A percentile compares a stretch with the other conserved stretches of the same genome.
phyloP scores from a whole-genome alignment of 2,797 vertebrate species.

The Labroides dimidiatus region DNA sequence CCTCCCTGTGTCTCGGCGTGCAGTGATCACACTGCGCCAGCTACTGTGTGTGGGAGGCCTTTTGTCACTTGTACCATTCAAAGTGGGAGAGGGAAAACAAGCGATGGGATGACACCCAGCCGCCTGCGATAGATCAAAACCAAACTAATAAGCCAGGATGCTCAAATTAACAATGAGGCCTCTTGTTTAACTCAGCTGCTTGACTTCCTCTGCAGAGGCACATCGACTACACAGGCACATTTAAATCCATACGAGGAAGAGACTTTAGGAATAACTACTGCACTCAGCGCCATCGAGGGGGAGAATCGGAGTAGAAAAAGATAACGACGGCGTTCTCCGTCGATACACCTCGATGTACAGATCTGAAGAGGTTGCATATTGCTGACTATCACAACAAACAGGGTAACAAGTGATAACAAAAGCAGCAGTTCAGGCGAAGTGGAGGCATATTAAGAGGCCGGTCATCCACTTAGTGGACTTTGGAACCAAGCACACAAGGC shows the following conservation, averaged over 20 bases:
- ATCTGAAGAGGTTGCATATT: slow-evolving; percentile 22
- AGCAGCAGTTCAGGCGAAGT: slow-evolving; percentile 17
- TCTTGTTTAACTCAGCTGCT: slow-evolving; percentile 77
- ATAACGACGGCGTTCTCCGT: slow-evolving; percentile 50
- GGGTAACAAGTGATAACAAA: slow-evolving; percentile 5
- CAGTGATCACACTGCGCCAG: slow-evolving; percentile 80
- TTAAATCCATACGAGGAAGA: slow-evolving; percentile 67
- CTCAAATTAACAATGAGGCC: slow-evolving; percentile 81
- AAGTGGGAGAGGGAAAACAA: slow-evolving; percentile 78
- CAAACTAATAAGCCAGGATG: slow-evolving; percentile 83
- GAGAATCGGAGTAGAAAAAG: slow-evolving; percentile 30
- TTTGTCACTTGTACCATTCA: slow-evolving; percentile 85
- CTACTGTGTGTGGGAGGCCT: slow-evolving; percentile 83
- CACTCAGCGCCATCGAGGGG: slow-evolving; percentile 37
- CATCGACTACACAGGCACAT: slow-evolving; percentile 62
- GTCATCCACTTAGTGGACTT: slow-evolving; percentile 58
- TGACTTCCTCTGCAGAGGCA: slow-evolving; percentile 67
- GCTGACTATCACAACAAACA: slow-evolving; percentile 9
- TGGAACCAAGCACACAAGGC: slow-evolving; percentile 48
- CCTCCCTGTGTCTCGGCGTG: slow-evolving; percentile 81
- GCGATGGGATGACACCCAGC: slow-evolving; percentile 78
- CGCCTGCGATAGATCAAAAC: slow-evolving; percentile 80
- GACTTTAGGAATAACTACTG: slow-evolving; percentile 70
- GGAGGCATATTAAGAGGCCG: slow-evolving; percentile 42
- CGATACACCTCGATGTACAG: slow-evolving; percentile 45